Percentiles rank a stretch among this genome's conserved stretches.
Conservation (phyloP, 2,113 vertebrate species). For the Trematocara nigrifrons region DNA sequence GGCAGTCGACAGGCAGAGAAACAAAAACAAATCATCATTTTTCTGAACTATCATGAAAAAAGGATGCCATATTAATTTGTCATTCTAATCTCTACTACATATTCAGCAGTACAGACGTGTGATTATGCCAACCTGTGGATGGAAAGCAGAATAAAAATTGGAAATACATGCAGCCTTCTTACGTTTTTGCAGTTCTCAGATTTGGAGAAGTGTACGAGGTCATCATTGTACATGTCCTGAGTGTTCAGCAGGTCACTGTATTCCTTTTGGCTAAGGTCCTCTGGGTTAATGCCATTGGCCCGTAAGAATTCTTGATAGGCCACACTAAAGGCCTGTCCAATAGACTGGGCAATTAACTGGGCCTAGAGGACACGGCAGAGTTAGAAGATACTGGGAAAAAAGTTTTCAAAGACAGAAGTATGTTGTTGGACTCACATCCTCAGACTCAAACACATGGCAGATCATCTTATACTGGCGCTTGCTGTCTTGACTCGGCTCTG, state of each 20-base stretch:
- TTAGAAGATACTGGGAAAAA: rapidly evolving
- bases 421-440: conserved; percentile 82
- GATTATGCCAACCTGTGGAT: neutral
- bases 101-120: neutral
- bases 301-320: conserved; percentile 96
- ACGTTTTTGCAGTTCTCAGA: conserved; percentile 99
- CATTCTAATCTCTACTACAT: neutral
- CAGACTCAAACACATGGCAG: conserved; percentile 96
- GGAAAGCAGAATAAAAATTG: neutral
- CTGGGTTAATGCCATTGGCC: conserved; percentile 94
- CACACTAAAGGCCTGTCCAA: conserved; percentile 95
- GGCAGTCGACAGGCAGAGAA: neutral
- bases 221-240: conserved; percentile 97
- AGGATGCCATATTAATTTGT: neutral
- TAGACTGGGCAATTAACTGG: conserved; percentile 94
- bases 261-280: conserved; percentile 96
- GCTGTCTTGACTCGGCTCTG: conserved; percentile 86
- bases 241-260: conserved; percentile 95
- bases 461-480: conserved; percentile 98
- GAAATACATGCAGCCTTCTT: conserved; percentile 19
- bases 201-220: conserved; percentile 96
- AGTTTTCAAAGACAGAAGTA: neutral
- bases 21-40: neutral
- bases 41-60: rapidly evolving
- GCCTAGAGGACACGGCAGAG: conserved; percentile 69